Evolutionary conservation across 2,888 invertebrate species (phyloP).

Genomic region (Eurois occulta): DNA sequence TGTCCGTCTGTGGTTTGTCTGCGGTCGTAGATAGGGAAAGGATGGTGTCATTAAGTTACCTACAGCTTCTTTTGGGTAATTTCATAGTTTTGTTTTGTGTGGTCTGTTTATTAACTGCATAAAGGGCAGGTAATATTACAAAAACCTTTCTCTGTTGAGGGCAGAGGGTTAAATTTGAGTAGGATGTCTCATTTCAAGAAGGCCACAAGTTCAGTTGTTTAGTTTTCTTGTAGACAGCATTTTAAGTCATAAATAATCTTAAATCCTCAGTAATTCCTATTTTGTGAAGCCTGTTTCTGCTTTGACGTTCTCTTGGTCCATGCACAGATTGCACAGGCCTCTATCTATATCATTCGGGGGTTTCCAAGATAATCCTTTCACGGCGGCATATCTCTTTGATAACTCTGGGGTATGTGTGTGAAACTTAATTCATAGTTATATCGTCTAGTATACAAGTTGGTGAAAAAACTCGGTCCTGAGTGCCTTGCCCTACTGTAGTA

Average conservation of each 20-base stretch:
- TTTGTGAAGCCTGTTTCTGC: no score
- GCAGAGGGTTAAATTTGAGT: no score
- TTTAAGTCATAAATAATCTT: no score
- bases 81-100: conserved; percentile 42
- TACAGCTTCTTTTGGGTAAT: conserved; percentile 50
- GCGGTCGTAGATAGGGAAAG: conserved; percentile 64
- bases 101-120: background rate
- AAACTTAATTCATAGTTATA: no score
- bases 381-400: background rate
- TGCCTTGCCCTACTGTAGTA: background rate
- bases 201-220: no score
- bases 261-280: no score
- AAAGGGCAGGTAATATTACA: conserved; percentile 7
- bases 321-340: no score
- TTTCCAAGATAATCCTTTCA: background rate
- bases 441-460: background rate
- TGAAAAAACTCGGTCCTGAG: background rate
- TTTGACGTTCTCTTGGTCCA: no score
- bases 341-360: background rate
- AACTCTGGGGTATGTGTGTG: no score
- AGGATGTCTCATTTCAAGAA: no score
- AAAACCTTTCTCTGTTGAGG: background rate
- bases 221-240: no score
- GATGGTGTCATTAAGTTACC: conserved; percentile 47
- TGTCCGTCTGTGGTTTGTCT: conserved; percentile 59